Evolutionary conservation across 2,888 invertebrate species (phyloP).

Genomic region (Serrognathus titanus): DNA sequence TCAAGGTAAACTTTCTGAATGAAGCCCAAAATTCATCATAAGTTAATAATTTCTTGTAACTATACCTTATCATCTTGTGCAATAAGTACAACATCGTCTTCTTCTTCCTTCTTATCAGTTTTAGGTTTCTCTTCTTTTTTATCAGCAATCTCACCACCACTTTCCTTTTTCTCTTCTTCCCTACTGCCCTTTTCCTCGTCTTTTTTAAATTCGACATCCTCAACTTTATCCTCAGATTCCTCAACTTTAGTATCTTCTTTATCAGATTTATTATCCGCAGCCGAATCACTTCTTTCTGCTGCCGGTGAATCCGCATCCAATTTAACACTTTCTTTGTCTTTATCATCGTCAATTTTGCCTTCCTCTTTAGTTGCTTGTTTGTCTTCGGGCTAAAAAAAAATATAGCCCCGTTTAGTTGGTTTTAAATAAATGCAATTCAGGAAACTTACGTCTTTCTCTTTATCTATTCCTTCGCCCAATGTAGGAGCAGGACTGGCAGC

Average conservation of each 20-base stretch:
- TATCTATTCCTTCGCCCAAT: constrained; percentile 46
- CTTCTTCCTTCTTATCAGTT: constrained; percentile 55
- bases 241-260: constrained; percentile 24
- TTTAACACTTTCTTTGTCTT: constrained; percentile 31
- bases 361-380: constrained; percentile 27
- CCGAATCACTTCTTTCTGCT: constrained; percentile 31
- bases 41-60: background rate
- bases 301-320: constrained; percentile 27
- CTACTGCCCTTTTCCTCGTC: constrained; percentile 31
- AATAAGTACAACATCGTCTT: constrained; percentile 67
- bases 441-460: constrained; percentile 44
- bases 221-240: constrained; percentile 37
- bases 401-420: background rate
- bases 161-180: constrained; percentile 43
- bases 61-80: constrained; percentile 52
- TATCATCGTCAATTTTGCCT: constrained; percentile 17
- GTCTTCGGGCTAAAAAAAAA: constrained; percentile 12
- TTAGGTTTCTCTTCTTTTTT: constrained; percentile 49
- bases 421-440: background rate
- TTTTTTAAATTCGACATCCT: constrained; percentile 38
- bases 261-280: constrained; percentile 34
- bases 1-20: no score
- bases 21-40: background rate
- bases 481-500: constrained; percentile 73
- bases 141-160: constrained; percentile 47